These are phyloP conservation scores for Atrichornis clamosus DNA, from an alignment of 2,113 vertebrate species.

Conservation along the genomic window DNA sequence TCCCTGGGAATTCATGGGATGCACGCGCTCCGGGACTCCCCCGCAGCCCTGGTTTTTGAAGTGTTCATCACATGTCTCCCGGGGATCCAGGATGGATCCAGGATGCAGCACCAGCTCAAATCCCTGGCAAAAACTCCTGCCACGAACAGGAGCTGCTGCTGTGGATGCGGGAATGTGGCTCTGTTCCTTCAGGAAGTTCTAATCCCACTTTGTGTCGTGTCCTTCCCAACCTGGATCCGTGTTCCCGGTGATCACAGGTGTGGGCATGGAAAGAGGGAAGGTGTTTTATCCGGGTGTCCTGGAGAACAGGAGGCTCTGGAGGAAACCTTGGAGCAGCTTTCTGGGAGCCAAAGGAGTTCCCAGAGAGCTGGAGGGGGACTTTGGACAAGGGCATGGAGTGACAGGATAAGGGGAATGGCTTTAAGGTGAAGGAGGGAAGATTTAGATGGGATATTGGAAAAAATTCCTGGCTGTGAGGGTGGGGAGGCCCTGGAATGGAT, in stretches of 20 bases:
- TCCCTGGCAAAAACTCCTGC: neutral
- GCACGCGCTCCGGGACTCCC: neutral
- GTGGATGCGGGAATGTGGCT: accelerated
- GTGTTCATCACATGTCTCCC: neutral
- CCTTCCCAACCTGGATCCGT: neutral
- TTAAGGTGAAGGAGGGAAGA: neutral
- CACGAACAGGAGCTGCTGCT: neutral
- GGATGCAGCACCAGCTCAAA: neutral
- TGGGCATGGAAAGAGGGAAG: accelerated
- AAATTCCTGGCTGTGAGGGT: neutral
- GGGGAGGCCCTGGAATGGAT: neutral
- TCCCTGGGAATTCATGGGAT: neutral
- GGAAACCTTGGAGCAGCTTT: neutral
- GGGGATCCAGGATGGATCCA: accelerated
- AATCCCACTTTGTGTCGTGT: accelerated
- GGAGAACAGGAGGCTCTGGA: neutral
- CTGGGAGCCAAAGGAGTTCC: neutral
- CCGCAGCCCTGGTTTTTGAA: neutral
- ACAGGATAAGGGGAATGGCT: neutral
- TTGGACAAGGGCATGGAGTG: neutral
- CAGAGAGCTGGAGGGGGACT: neutral
- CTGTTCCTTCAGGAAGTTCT: accelerated
- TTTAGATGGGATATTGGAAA: neutral
- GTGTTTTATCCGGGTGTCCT: neutral
- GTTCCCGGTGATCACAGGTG: accelerated